Percentiles rank a stretch among this genome's conserved stretches.
phyloP scores from a whole-genome alignment of 30 jellyfish, hydroid and myxozoan species.

The Aurelia coerulea region DNA sequence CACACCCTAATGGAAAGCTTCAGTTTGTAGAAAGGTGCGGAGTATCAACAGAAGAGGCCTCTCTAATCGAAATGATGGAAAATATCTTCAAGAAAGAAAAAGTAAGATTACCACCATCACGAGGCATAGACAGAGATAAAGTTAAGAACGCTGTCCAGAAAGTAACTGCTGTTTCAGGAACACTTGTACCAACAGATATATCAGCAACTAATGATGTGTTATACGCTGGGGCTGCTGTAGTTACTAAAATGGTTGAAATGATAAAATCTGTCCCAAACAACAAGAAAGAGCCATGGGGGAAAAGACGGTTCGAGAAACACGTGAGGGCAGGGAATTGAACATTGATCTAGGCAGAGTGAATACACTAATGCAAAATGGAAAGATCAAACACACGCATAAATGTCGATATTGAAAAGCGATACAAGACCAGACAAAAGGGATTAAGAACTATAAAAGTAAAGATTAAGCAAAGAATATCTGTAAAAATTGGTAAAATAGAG shows the following conservation, averaged over 20 bases:
- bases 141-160: conserved; percentile 31
- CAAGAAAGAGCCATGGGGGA: conserved; percentile 42
- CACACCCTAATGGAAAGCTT: conserved; percentile 33
- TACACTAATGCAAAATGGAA: conserved; percentile 24
- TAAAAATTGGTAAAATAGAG: background rate
- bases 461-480: conserved; percentile 21
- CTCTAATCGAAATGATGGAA: conserved; percentile 25
- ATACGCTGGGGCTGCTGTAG: conserved; percentile 36
- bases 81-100: background rate
- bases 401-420: conserved; percentile 10
- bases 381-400: conserved; percentile 32
- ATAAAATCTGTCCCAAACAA: conserved; percentile 25
- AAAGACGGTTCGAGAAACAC: conserved; percentile 37
- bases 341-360: conserved; percentile 31
- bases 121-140: conserved; percentile 8
- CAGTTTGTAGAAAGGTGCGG: conserved; percentile 16
- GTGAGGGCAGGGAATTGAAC: conserved; percentile 20
- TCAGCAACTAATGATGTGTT: conserved; percentile 42
- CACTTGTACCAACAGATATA: conserved; percentile 36
- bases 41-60: conserved; percentile 25
- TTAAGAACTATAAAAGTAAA: conserved; percentile 14
- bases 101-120: conserved; percentile 46
- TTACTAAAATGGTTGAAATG: conserved; percentile 34
- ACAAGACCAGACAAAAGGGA: conserved; percentile 39
- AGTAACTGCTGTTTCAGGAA: conserved; percentile 16